A percentile compares a stretch with the other conserved stretches of the same genome.
phyloP scores from a whole-genome alignment of 2,888 invertebrate genomes.

The Pedicia rivosa region DNA sequence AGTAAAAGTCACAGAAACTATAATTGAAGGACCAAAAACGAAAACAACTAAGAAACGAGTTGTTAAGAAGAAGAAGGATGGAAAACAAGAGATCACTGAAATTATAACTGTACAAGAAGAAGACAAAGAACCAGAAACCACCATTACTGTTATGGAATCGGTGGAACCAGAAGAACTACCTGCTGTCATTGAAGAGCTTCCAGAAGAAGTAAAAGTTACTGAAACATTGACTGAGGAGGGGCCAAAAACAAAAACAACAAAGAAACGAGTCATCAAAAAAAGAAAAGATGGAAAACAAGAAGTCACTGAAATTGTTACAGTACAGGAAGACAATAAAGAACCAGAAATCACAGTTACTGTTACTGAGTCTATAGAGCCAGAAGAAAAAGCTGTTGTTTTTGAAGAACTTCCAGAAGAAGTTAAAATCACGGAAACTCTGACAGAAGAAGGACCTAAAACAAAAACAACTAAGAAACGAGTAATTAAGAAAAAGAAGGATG shows the following conservation, averaged over 20 bases:
- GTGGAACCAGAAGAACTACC: conserved; percentile 1
- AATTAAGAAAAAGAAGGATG: conserved; percentile 24
- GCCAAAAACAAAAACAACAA: conserved; percentile 18
- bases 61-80: conserved; percentile 16
- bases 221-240: conserved; percentile 27
- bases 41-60: conserved; percentile 16
- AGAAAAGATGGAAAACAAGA: conserved; percentile 24
- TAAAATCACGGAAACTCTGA: conserved; percentile 10
- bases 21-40: conserved; percentile 20
- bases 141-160: conserved; percentile 8
- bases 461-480: conserved; percentile 21
- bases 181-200: conserved; percentile 10
- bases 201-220: conserved; percentile 22
- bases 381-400: conserved; percentile 10
- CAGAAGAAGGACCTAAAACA: conserved; percentile 6
- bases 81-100: conserved; percentile 19
- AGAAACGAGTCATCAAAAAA: conserved; percentile 24
- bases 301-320: conserved; percentile 27
- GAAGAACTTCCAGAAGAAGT: conserved; percentile 8
- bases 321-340: conserved; percentile 25
- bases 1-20: not conserved
- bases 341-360: conserved; percentile 25
- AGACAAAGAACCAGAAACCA: conserved; percentile 14
- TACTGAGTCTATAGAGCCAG: conserved; percentile 14
- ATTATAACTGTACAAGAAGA: conserved; percentile 13